Conservation (phyloP, 2,888 invertebrate genomes). For the Dynastes maya region DNA sequence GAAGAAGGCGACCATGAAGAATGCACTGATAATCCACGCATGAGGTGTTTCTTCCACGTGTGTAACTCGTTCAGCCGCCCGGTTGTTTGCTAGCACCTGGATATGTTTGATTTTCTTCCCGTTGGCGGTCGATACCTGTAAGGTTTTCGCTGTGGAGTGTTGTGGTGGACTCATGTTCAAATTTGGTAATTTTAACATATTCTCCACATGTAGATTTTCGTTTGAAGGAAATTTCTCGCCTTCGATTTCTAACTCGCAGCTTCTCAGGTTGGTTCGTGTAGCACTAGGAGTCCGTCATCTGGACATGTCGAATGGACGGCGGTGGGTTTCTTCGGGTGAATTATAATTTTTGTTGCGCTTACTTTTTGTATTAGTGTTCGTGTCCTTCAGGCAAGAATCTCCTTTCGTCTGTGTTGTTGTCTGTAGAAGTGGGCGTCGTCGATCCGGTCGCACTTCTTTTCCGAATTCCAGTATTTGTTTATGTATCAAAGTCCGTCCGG, state of each 20-base stretch:
- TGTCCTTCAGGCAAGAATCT: not conserved
- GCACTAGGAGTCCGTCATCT: not conserved
- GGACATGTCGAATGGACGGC: conserved; percentile 2
- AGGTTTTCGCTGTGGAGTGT: too few species aligned
- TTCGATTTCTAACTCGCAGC: conserved; percentile 22
- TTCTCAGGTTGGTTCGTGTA: conserved; percentile 12
- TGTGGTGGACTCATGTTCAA: too few species aligned
- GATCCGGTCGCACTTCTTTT: conserved; percentile 19
- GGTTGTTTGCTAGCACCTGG: not conserved
- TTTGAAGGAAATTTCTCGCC: conserved; percentile 10
- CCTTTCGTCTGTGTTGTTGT: conserved; percentile 2
- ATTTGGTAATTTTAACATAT: too few species aligned
- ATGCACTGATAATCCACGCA: not conserved
- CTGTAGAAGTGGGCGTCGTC: conserved; percentile 18
- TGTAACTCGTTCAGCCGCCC: not conserved
- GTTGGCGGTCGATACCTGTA: not conserved
- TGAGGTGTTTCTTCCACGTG: too few species aligned
- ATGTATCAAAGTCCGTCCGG: too few species aligned
- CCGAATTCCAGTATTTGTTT: conserved; percentile 38
- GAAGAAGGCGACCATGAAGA: not conserved
- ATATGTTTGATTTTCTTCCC: not conserved
- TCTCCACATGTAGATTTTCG: not conserved
- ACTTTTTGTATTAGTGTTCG: conserved; percentile 20
- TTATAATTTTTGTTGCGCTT: conserved; percentile 11
- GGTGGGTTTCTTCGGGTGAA: conserved; percentile 6